Percentiles rank a stretch among this genome's conserved stretches.
These are phyloP conservation scores for Tetranychus truncatus DNA, from an alignment of 2,888 invertebrate genomes.

Conservation along the genomic window DNA sequence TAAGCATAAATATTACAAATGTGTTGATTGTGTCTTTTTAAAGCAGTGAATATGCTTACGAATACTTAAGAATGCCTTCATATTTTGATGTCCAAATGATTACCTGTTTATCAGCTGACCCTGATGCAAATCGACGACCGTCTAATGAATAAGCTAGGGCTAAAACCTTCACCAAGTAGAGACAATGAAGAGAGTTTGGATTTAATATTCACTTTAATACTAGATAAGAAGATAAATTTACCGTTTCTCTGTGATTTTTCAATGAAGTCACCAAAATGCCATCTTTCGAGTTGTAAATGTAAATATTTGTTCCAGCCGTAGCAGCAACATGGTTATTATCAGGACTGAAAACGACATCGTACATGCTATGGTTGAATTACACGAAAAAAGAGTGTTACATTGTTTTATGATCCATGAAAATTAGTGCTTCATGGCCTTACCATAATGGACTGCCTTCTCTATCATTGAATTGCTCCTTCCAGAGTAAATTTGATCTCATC, in stretches of 20 bases:
- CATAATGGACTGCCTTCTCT: slow-evolving; percentile 7
- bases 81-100: slow-evolving; percentile 93
- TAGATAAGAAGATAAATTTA: slow-evolving; percentile 41
- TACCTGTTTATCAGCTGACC: slow-evolving; percentile 88
- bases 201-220: not conserved
- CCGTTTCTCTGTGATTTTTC: slow-evolving; percentile 85
- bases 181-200: not conserved
- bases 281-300: slow-evolving; percentile 80
- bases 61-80: slow-evolving; percentile 85
- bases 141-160: slow-evolving; percentile 77
- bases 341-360: slow-evolving; percentile 77
- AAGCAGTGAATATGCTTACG: slow-evolving; percentile 43
- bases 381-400: not conserved
- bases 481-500: slow-evolving; percentile 6
- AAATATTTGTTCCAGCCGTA: slow-evolving; percentile 78
- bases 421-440: not conserved
- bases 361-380: not conserved
- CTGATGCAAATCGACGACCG: slow-evolving; percentile 89
- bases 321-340: slow-evolving; percentile 83
- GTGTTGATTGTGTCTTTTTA: too few species aligned
- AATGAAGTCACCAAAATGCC: slow-evolving; percentile 75
- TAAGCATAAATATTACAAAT: too few species aligned
- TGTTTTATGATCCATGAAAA: not conserved
- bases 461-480: slow-evolving; percentile 9
- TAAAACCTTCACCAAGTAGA: slow-evolving; percentile 10